Conservation (phyloP, 30 jellyfish, hydroid and myxozoan genomes). For the Aurelia coerulea region DNA sequence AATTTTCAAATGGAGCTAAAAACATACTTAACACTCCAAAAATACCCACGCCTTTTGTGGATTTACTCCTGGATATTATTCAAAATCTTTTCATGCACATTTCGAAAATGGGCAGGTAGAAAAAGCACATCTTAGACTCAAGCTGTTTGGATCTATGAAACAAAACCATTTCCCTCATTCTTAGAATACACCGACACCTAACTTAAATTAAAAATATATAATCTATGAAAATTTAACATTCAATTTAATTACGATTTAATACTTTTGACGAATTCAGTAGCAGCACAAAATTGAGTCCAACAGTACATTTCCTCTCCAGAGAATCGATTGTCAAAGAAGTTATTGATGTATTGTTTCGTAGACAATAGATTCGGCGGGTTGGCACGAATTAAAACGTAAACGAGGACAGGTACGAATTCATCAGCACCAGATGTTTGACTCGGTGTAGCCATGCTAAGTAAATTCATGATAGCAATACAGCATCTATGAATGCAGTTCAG, state of each 20-base stretch:
- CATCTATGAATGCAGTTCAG: conserved; percentile 96
- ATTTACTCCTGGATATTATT: too few relatives aligned
- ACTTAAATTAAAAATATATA: too few relatives aligned
- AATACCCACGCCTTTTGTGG: too few relatives aligned
- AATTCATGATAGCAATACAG: conserved; percentile 97
- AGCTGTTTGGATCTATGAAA: too few relatives aligned
- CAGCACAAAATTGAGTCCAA: conserved; percentile 99
- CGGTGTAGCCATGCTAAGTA: conserved; percentile 99
- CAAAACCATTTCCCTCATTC: too few relatives aligned
- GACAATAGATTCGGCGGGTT: conserved; percentile 97
- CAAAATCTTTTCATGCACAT: too few relatives aligned
- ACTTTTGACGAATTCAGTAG: conserved; percentile 90
- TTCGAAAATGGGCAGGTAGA: too few relatives aligned
- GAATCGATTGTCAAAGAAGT: conserved; percentile 84
- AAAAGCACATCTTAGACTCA: too few relatives aligned
- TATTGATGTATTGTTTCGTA: conserved; percentile 92
- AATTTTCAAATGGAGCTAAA: too few relatives aligned
- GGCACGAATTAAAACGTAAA: conserved; percentile 97
- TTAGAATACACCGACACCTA: too few relatives aligned
- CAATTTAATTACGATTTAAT: conserved; percentile 11
- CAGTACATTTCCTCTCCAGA: conserved; percentile 97
- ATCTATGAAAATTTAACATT: too few relatives aligned
- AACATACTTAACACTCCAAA: too few relatives aligned
- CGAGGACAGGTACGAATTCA: conserved; percentile 99
- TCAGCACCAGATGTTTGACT: conserved; percentile 97